Evolutionary conservation across 1,140 invertebrate genomes (phyloP).

Genomic region (Heliconius hewitsoni): DNA sequence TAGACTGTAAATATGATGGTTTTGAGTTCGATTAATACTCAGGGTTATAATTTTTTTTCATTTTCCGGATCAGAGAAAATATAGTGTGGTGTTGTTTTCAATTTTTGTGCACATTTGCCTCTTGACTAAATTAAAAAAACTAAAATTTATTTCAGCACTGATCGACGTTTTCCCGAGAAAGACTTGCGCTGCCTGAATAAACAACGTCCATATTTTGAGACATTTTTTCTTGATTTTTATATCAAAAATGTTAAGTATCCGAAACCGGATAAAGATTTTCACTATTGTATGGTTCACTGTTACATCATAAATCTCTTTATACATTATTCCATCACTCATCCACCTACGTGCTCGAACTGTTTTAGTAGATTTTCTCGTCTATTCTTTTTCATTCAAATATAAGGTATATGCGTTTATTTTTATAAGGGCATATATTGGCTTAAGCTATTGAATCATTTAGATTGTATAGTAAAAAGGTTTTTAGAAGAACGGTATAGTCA

Average conservation of each 20-base stretch:
- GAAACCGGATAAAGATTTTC: background rate
- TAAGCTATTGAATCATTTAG: background rate
- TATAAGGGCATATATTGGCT: background rate
- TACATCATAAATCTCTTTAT: conserved; percentile 7
- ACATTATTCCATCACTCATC: conserved; percentile 12
- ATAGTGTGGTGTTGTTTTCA: no score
- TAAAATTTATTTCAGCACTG: no score
- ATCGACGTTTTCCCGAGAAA: no score
- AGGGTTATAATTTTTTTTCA: no score
- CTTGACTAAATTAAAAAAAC: no score
- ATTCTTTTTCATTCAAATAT: conserved; percentile 9
- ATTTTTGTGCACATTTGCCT: no score
- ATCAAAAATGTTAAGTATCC: background rate
- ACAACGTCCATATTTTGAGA: no score
- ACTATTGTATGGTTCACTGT: conserved; percentile 3
- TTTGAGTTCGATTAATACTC: background rate
- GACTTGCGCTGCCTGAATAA: no score
- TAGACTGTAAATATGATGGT: background rate
- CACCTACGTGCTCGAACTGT: background rate
- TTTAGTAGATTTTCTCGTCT: background rate
- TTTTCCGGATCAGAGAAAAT: no score
- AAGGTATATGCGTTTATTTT: background rate
- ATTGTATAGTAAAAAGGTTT: background rate
- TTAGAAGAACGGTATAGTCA: no score
- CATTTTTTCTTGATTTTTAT: no score